These are phyloP conservation scores for Isaurus tuberculatus DNA, from an alignment of 92 coral and sea anemone genomes.

Conservation along the genomic window DNA sequence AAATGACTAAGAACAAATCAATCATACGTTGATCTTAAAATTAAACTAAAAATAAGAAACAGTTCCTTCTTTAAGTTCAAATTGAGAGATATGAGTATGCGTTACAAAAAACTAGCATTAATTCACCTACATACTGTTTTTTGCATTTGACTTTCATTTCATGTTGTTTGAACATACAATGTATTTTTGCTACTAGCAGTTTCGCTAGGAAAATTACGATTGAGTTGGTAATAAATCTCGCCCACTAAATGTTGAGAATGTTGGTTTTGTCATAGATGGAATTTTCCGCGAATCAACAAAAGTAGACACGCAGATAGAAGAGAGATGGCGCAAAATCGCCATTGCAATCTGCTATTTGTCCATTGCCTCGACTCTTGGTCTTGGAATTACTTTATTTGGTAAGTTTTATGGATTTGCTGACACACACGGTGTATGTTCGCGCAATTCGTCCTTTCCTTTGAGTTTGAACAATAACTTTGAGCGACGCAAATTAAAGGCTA, in stretches of 20 bases:
- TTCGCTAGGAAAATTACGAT: background rate
- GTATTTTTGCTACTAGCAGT: background rate
- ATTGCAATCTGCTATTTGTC: constrained; percentile 32
- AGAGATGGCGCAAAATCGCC: constrained; percentile 31
- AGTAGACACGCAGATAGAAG: constrained; percentile 40
- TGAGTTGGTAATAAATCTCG: background rate
- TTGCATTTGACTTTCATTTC: too few species aligned
- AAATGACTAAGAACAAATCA: constrained; percentile 2
- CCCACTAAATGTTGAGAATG: background rate
- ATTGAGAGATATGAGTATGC: background rate
- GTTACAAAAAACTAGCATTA: too few species aligned
- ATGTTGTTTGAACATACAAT: too few species aligned
- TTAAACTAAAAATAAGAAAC: background rate
- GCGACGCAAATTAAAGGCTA: background rate
- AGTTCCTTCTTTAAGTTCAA: background rate
- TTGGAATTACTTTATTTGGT: constrained; percentile 35
- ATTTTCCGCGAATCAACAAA: constrained; percentile 43
- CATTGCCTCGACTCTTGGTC: constrained; percentile 23
- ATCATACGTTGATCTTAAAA: background rate
- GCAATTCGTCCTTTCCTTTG: background rate
- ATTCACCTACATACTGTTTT: too few species aligned
- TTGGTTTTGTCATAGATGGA: constrained; percentile 27
- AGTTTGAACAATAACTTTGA: background rate
- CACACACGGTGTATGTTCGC: background rate
- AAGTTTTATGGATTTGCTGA: background rate